These are phyloP conservation scores for Eudemis profundana DNA, from an alignment of 2,888 invertebrate species.

Conservation along the genomic window DNA sequence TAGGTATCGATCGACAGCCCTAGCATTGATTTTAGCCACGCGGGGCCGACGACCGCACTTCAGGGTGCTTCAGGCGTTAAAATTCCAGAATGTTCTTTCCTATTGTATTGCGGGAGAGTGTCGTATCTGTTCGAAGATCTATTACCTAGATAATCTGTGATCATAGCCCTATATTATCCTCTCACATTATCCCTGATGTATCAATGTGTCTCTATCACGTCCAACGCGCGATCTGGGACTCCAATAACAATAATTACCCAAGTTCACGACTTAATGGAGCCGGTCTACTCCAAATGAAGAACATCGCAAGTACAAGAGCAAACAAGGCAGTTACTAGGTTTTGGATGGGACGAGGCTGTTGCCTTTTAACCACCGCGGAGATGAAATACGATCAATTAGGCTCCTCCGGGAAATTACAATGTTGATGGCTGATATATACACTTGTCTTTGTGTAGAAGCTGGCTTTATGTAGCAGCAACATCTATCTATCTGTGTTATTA, in stretches of 20 bases:
- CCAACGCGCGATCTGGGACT: slow-evolving; percentile 19
- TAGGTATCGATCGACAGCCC: too few species aligned
- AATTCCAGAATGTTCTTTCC: too few species aligned
- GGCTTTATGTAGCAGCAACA: too few species aligned
- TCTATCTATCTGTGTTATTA: too few species aligned
- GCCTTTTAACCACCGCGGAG: slow-evolving; percentile 22
- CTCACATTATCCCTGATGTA: neutral
- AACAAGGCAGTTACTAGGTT: neutral
- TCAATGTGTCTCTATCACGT: slow-evolving; percentile 29
- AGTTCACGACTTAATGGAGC: slow-evolving; percentile 25
- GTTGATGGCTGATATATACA: neutral
- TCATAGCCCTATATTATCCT: too few species aligned
- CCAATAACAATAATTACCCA: slow-evolving; percentile 17
- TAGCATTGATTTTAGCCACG: too few species aligned
- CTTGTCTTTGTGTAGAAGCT: neutral
- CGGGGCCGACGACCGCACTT: too few species aligned
- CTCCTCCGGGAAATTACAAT: slow-evolving; percentile 1
- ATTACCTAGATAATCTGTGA: too few species aligned
- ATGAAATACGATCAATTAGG: slow-evolving; percentile 21
- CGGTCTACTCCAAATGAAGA: neutral
- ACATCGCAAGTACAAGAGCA: neutral
- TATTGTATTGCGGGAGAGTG: too few species aligned
- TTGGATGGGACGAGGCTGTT: neutral
- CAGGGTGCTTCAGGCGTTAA: too few species aligned
- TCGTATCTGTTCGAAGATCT: too few species aligned